Conservation (phyloP, 2,888 invertebrate genomes). For the Parthenolecanium corni region DNA sequence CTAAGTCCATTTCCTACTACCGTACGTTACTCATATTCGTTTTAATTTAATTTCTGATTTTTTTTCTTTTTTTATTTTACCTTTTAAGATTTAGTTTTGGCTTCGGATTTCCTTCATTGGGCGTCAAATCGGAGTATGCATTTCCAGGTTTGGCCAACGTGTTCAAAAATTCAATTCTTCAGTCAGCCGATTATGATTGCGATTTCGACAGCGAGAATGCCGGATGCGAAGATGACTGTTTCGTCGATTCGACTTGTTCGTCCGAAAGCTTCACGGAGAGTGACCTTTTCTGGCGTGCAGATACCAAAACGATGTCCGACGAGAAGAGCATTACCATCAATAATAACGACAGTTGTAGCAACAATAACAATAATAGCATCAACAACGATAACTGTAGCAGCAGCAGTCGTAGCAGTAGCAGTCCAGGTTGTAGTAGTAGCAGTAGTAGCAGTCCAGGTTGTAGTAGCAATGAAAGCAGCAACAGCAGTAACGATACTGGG, state of each 20-base stretch:
- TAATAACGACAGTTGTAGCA: conserved; percentile 21
- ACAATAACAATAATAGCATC: conserved; percentile 24
- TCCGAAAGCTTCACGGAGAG: conserved; percentile 1
- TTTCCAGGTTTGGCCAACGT: conserved; percentile 4
- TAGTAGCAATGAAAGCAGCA: conserved; percentile 5
- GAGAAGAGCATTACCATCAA: background rate
- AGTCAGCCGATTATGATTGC: conserved; percentile 6
- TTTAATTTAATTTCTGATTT: too few relatives aligned
- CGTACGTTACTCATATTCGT: too few relatives aligned
- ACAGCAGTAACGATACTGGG: background rate
- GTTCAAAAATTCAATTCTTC: conserved; percentile 21
- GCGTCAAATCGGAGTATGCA: too few relatives aligned
- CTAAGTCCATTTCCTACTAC: too few relatives aligned
- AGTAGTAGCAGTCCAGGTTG: background rate
- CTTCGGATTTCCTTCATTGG: too few relatives aligned
- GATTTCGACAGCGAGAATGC: background rate
- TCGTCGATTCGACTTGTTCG: background rate
- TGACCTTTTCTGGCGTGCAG: background rate
- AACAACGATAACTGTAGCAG: conserved; percentile 12
- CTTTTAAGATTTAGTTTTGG: too few relatives aligned
- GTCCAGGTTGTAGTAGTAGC: background rate
- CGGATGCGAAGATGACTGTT: conserved; percentile 12
- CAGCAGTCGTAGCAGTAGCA: background rate
- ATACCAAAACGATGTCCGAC: background rate
- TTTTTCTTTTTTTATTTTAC: too few relatives aligned